Evolutionary conservation across 2,888 invertebrate genomes (phyloP), one percentile per base, ranked within the genome.

Genomic region (Drosophila ustulata): DNA sequence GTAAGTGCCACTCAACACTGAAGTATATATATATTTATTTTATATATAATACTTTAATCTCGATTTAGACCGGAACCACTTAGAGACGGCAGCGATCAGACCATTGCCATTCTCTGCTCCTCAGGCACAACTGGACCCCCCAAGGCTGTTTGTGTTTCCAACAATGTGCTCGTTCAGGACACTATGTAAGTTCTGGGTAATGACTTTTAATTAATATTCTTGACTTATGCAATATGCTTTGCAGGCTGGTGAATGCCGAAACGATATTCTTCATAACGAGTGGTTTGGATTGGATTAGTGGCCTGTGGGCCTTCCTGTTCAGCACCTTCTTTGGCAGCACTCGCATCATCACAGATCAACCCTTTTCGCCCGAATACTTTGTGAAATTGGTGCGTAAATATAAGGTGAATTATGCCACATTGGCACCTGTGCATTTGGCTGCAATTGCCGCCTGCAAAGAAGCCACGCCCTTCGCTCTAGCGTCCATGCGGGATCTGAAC

Each of bases 111-210:
- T 37, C 28, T 90, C 1, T 82, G 86, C 46, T 89, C 90, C 3
- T 88, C 89, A 8, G 90, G 90, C 8, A 88, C 89, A 2, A 88
- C 86, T 0, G 90, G 90, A 4, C 7, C 80, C 18, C 83, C 89
- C 25, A 90, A 90, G 55, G 85, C 83, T 0, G 85, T 84, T 0
- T 84, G 80, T 53, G 70, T 80, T 7, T 84, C 80, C 1, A 84
- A 81, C 26, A 46, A 23, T 26, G 62, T 70, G 3, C 41, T 81
- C 0, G 49, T 81, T 9, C 69, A 72, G 59, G 76, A 84, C 3
- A 81, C 41, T 25, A 52, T 78, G 85, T 81, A 11, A 63, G 79
- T 66, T 5, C 3, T 7, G 5, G n/a, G 1, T 3, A 47, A 1
- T 53, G 5, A 2, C 6, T n/a, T 46, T 18, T 18, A 18, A 18